phyloP scores from a whole-genome alignment of 1,140 invertebrate genomes.

The Caenorhabditis brenneri region DNA sequence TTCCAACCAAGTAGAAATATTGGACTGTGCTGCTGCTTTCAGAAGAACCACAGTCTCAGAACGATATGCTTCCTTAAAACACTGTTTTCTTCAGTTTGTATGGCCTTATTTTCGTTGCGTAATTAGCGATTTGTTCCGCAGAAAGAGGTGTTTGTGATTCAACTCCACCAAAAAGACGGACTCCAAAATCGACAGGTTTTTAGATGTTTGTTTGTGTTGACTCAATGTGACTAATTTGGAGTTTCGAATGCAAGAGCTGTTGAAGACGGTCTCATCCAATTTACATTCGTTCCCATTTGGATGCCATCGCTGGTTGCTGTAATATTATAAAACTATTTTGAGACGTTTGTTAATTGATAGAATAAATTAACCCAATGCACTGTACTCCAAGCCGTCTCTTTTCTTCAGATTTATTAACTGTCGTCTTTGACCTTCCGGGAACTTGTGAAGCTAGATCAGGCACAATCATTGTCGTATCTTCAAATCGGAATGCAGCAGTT shows the following conservation, averaged over 20 bases:
- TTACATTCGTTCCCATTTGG: constrained; percentile 3
- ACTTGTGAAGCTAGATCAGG: constrained; percentile 43
- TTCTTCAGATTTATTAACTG: constrained; percentile 26
- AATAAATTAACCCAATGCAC: constrained; percentile 42
- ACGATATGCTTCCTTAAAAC: constrained; percentile 86
- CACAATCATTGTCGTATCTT: constrained; percentile 58
- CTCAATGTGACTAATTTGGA: constrained; percentile 63
- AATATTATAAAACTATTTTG: no score
- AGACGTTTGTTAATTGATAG: no score
- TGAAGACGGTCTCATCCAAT: constrained; percentile 54
- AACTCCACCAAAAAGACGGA: constrained; percentile 95
- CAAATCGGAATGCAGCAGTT: constrained; percentile 69
- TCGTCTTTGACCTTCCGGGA: constrained; percentile 60
- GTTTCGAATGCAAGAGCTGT: constrained; percentile 62
- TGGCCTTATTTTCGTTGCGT: constrained; percentile 85
- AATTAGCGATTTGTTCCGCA: constrained; percentile 90
- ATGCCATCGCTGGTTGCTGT: constrained; percentile 20
- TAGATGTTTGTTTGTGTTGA: constrained; percentile 72
- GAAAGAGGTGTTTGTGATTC: constrained; percentile 77
- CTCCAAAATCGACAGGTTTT: constrained; percentile 89
- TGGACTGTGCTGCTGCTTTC: constrained; percentile 75
- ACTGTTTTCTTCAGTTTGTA: constrained; percentile 82
- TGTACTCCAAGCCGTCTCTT: constrained; percentile 19
- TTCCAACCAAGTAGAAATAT: constrained; percentile 67
- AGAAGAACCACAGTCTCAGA: constrained; percentile 87